Evolutionary conservation across 2,797 vertebrate species (phyloP), one percentile per base, ranked within the genome.

Genomic region (Peromyscus aztecus): DNA sequence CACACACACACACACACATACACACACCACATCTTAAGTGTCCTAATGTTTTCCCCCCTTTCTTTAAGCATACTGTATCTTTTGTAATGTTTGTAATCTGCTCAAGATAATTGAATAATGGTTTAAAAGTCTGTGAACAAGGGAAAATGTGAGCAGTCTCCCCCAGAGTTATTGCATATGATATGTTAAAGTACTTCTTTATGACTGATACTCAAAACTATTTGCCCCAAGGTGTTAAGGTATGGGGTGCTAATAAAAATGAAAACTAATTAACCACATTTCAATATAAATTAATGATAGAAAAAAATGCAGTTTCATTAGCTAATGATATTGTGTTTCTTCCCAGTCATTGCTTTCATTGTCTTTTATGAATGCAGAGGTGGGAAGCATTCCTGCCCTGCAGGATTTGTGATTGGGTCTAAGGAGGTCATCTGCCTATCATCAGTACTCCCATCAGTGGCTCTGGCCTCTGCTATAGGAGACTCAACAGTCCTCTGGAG

Each of bases 101-200:
- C 43, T 73, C 81, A 73, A 82, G 65, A 37, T 91, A 94, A 95
- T 80, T 89, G 34, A 83, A 71, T 80, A 94, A 76, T 61, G 86
- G 78, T 73, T 88, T 16, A 86, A 97, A 96, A 84, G 55, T 69
- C 6, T 63, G 57, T 59, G 61, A 14, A 55, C 17, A 63, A 63
- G 37, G 1, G 19, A 69, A 92, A 95, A 75, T 49, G 31, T 23
- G 23, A 52, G 0, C 43, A 76, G 82, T 89, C 94, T 97, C 11
- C n/a, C 29, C 89, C 34, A 12, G 2, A 34, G 24, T 77, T 94
- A 69, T 71, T 86, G 34, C 78, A 69, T 40, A 37, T 65, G 1
- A 76, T 55, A 9, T 43, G 6, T 86, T 83, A 86, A 91, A 89
- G 17, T 75, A 46, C 83, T 91, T 80, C 29, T 73, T 59, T 87